Base-by-base conservation (phyloP, 1,140 invertebrate genomes). In the Acyrthosiphon pisum region DNA sequence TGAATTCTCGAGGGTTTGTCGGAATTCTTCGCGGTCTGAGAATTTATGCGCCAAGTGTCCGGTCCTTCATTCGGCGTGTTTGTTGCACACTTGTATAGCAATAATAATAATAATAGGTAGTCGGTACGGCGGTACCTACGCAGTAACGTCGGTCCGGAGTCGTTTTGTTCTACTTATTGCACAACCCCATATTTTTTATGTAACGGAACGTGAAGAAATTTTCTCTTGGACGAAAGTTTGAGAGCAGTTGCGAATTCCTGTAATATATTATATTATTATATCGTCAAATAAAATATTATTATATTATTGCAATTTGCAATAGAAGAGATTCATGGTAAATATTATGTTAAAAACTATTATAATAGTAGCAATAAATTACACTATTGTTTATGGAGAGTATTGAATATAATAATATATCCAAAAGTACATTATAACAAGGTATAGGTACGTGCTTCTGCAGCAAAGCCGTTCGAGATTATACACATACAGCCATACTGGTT, bases 111-210 rank as follows among this genome's bases (percentile, higher is more conserved):
- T 84, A 83, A 44, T 84, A 44, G 14, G 30, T 18, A 68, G 11
- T 68, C 60, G 30, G 60, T 76, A 68, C 60, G 30, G 4, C 14
- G 30, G 4, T n/a, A 68, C 60, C 30, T 11, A 18, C 50, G n/a
- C 60, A 76, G 14, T 84, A 44, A 26, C 8, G 9, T 44, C 23
- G 41, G 9, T 26, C 1, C 37, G 2, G 6, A 87, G 86, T 50
- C 30, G 30, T 48, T 50, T 87, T 87, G 30, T 87, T 87, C 83
- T 44, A 84, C 83, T 84, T 84, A 84, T 84, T 87, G 50, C 86
- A 50, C 46, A 87, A 87, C 44, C 30, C 46, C 46, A 48, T 50
- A 30, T 48, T 48, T 87, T 48, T n/a, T 48, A 50, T n/a, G 30
- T 87, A 48, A n/a, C n/a, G 30, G 18, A 87, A 48, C 30, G 20